Evolutionary conservation across 2,113 vertebrate genomes (phyloP).

Genomic region (Ptyas mucosa): DNA sequence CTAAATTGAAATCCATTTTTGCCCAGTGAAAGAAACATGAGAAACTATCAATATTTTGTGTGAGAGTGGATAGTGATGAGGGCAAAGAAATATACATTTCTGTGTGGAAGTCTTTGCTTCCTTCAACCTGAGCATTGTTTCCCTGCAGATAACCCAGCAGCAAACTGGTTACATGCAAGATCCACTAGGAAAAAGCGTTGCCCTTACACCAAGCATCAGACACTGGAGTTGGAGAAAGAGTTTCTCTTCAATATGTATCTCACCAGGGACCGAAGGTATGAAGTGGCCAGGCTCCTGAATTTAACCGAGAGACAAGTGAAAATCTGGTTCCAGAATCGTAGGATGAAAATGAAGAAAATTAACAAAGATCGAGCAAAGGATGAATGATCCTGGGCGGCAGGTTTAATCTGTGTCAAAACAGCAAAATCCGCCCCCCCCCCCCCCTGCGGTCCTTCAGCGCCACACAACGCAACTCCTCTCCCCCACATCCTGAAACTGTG

Average conservation of each 20-base stretch:
- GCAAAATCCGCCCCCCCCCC: background rate
- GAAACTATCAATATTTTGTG: constrained; percentile 13
- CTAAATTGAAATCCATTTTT: constrained; percentile 55
- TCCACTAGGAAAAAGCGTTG: constrained; percentile 96
- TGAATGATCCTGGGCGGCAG: constrained; percentile 55
- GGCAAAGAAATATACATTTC: background rate
- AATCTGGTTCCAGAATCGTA: constrained; percentile 99
- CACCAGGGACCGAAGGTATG: constrained; percentile 95
- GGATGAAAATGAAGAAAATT: constrained; percentile 99
- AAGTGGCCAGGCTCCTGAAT: constrained; percentile 91
- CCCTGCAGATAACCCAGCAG: constrained; percentile 87
- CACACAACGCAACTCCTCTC: constrained; percentile 29
- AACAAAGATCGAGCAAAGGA: constrained; percentile 94
- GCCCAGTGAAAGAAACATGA: constrained; percentile 24
- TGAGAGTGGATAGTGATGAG: background rate
- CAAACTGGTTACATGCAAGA: constrained; percentile 98
- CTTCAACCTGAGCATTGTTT: constrained; percentile 51
- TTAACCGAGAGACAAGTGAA: constrained; percentile 98
- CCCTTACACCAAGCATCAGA: constrained; percentile 95
- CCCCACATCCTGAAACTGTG: constrained; percentile 52
- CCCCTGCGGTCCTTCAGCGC: background rate
- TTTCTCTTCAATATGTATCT: constrained; percentile 99
- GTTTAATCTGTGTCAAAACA: background rate
- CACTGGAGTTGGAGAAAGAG: constrained; percentile 96
- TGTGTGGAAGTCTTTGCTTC: background rate